Conservation (phyloP, 2,113 vertebrate genomes). For the Solea senegalensis region DNA sequence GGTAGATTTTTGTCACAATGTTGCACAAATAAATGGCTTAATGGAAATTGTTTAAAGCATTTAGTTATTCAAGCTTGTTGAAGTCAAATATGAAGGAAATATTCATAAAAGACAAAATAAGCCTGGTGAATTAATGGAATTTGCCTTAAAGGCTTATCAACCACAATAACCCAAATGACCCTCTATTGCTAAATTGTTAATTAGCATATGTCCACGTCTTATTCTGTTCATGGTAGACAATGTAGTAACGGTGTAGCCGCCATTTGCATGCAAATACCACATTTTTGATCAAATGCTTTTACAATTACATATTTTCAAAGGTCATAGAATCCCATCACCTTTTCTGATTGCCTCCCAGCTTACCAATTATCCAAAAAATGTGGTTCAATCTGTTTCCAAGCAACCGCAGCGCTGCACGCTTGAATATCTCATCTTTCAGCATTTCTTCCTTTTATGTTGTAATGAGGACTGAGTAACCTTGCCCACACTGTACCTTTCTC, state of each 20-base stretch:
- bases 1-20: slow-evolving; percentile 77
- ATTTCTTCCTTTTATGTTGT: slow-evolving; percentile 40
- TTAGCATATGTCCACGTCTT: slow-evolving; percentile 41
- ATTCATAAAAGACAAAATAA: slow-evolving; percentile 49
- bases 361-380: slow-evolving; percentile 68
- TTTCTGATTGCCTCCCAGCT: slow-evolving; percentile 71
- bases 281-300: slow-evolving; percentile 62
- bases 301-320: slow-evolving; percentile 68
- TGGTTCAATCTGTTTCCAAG: slow-evolving; percentile 73
- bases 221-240: slow-evolving; percentile 48
- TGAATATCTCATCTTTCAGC: slow-evolving; percentile 45
- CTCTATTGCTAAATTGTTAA: slow-evolving; percentile 46
- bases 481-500: slow-evolving; percentile 16
- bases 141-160: slow-evolving; percentile 55
- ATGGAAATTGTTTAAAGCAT: slow-evolving; percentile 32
- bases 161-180: slow-evolving; percentile 56
- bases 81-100: slow-evolving; percentile 23
- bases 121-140: slow-evolving; percentile 66
- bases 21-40: slow-evolving; percentile 81
- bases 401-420: slow-evolving; percentile 63
- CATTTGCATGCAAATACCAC: slow-evolving; percentile 69
- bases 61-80: slow-evolving; percentile 1
- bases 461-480: slow-evolving; percentile 44
- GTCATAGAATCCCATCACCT: slow-evolving; percentile 72
- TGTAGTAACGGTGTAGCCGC: slow-evolving; percentile 35